Conservation (phyloP, 2,113 vertebrate genomes). For the Pygoscelis antarcticus region DNA sequence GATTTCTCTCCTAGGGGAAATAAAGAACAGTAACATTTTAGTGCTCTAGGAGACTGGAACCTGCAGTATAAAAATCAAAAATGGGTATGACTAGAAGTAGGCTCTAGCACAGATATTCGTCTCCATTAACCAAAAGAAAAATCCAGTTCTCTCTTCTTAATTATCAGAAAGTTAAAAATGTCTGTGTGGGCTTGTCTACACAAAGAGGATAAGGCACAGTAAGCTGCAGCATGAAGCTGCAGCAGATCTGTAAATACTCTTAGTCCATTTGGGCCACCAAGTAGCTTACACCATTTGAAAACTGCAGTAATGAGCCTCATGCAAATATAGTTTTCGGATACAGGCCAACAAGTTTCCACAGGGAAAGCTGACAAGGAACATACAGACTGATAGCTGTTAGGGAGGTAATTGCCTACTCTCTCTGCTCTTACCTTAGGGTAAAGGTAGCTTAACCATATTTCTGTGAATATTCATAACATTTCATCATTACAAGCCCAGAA, state of each 20-base stretch:
- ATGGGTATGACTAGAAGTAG: neutral
- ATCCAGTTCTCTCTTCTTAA: neutral
- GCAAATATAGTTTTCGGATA: neutral
- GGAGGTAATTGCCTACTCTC: neutral
- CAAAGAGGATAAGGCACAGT: neutral
- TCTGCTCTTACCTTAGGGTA: neutral
- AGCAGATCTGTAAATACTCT: neutral
- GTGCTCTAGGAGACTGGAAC: conserved; percentile 5
- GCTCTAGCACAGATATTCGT: neutral
- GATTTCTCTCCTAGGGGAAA: conserved; percentile 42
- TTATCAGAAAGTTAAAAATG: neutral
- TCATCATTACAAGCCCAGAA: neutral
- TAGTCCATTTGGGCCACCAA: neutral
- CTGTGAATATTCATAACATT: neutral
- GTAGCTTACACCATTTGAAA: neutral
- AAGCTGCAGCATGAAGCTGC: neutral
- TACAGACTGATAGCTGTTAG: neutral
- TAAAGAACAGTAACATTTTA: conserved; percentile 35
- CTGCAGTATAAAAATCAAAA: neutral
- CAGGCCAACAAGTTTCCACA: neutral
- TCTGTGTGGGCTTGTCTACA: neutral
- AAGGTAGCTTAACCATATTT: neutral
- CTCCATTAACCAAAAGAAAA: neutral
- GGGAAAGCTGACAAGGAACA: neutral
- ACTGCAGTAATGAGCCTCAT: neutral